Percentiles rank a stretch among this genome's conserved stretches.
phyloP scores from a whole-genome alignment of 2,797 vertebrate species.

The Lagodon rhomboides region DNA sequence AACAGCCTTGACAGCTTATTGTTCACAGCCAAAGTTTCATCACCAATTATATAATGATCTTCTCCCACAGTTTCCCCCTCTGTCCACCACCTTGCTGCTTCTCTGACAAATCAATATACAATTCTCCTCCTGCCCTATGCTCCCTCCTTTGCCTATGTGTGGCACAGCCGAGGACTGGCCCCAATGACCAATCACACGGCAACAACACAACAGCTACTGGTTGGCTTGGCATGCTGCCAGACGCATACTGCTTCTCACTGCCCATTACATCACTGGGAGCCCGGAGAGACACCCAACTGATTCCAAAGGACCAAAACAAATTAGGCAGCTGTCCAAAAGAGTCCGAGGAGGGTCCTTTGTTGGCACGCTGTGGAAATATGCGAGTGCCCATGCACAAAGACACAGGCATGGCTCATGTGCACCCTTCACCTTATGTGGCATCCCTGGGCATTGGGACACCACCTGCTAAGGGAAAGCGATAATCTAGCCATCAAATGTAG shows the following conservation, averaged over 20 bases:
- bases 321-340: slow-evolving; percentile 82
- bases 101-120: slow-evolving; percentile 52
- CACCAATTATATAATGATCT: slow-evolving; percentile 42
- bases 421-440: slow-evolving; percentile 43
- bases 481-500: slow-evolving; percentile 39
- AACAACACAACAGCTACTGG: slow-evolving; percentile 78
- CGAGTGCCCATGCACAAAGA: background rate
- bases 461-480: slow-evolving; percentile 24
- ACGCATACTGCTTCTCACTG: slow-evolving; percentile 54
- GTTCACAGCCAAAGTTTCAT: slow-evolving; percentile 45
- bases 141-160: slow-evolving; percentile 50
- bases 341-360: slow-evolving; percentile 77
- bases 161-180: slow-evolving; percentile 58
- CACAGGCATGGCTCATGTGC: slow-evolving; percentile 5
- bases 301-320: slow-evolving; percentile 83
- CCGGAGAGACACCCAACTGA: slow-evolving; percentile 72
- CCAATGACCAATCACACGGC: slow-evolving; percentile 69
- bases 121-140: slow-evolving; percentile 45
- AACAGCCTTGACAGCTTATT: slow-evolving; percentile 41
- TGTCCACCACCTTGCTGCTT: slow-evolving; percentile 6
- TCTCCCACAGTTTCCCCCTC: slow-evolving; percentile 9
- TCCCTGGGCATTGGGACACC: slow-evolving; percentile 9
- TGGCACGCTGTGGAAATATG: slow-evolving; percentile 49
- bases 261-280: slow-evolving; percentile 81
- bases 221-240: slow-evolving; percentile 75